Conservation (phyloP, 1,140 invertebrate species). For the Zaprionus africanus region DNA sequence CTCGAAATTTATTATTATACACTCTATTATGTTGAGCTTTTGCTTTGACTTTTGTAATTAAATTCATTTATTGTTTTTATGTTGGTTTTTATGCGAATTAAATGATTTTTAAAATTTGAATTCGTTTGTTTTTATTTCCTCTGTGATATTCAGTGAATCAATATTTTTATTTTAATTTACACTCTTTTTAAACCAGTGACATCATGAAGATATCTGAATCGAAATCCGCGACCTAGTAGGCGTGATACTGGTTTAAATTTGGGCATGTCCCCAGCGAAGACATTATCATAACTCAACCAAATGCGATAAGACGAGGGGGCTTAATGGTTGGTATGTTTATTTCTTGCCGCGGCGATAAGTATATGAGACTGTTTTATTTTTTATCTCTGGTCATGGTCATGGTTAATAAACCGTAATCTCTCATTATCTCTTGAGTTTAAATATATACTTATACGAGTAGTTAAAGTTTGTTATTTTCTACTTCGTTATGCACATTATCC, state of each 20-base stretch:
- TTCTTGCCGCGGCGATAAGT: conserved; percentile 18
- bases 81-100: conserved; percentile 69
- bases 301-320: conserved; percentile 25
- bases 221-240: not conserved
- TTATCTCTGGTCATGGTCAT: conserved; percentile 24
- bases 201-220: not conserved
- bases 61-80: conserved; percentile 70
- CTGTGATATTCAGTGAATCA: not conserved
- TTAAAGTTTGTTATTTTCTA: not conserved
- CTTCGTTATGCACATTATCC: not conserved
- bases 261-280: not conserved
- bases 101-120: conserved; percentile 44
- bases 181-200: not conserved
- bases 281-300: conserved; percentile 19
- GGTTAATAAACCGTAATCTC: conserved; percentile 34
- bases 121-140: conserved; percentile 13
- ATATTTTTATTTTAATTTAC: no score
- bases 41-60: conserved; percentile 65
- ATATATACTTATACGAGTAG: not conserved
- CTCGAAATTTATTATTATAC: conserved; percentile 57
- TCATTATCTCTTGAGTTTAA: conserved; percentile 21
- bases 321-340: conserved; percentile 8
- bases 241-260: not conserved
- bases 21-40: conserved; percentile 43
- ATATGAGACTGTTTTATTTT: conserved; percentile 23